Conservation (phyloP, 2,797 vertebrate species). For the Carduelis carduelis region DNA sequence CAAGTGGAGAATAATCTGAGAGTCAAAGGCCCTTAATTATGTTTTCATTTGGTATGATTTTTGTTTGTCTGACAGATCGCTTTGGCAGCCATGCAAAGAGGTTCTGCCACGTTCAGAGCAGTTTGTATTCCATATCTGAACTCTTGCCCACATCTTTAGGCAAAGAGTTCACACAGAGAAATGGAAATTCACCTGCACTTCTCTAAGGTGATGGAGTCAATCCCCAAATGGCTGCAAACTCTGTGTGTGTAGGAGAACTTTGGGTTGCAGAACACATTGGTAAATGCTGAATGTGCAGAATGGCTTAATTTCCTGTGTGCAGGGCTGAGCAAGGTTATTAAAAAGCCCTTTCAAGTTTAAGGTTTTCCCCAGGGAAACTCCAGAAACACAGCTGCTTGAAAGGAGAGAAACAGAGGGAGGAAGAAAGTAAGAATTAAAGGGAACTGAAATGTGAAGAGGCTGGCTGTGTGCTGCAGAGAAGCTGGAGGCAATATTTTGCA, state of each 20-base stretch:
- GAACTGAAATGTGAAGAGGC: not conserved
- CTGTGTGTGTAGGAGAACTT: conserved; percentile 9
- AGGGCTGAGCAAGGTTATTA: conserved; percentile 70
- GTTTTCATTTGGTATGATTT: conserved; percentile 7
- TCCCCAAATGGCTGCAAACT: conserved; percentile 25
- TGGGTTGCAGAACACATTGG: conserved; percentile 29
- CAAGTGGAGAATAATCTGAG: not conserved
- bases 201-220: conserved; percentile 54
- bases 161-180: not conserved
- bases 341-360: conserved; percentile 66
- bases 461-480: not conserved
- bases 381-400: conserved; percentile 52
- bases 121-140: not conserved
- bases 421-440: not conserved
- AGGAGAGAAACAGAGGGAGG: not conserved
- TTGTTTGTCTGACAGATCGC: not conserved
- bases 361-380: conserved; percentile 55
- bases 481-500: not conserved
- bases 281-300: conserved; percentile 72
- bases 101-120: not conserved
- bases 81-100: not conserved
- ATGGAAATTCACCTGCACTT: conserved; percentile 46
- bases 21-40: conserved; percentile 46
- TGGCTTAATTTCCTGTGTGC: conserved; percentile 64
- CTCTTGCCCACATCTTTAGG: not conserved